phyloP scores from a whole-genome alignment of 2,113 vertebrate species.

The Apistogramma diplotaenia region DNA sequence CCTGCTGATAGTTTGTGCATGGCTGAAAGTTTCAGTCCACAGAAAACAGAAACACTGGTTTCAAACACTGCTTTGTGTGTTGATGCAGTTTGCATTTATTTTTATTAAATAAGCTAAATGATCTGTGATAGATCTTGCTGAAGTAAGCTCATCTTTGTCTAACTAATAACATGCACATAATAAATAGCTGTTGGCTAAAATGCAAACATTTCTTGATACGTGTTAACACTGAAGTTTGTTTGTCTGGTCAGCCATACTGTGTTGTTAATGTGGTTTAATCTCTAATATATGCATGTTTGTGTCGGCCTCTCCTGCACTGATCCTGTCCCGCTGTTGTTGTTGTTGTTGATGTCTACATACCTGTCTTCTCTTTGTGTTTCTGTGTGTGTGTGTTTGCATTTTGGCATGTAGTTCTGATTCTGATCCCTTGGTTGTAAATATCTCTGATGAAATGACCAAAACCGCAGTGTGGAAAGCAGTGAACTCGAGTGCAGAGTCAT shows the following conservation, averaged over 20 bases:
- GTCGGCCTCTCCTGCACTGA: constrained; percentile 29
- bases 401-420: constrained; percentile 81
- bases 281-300: constrained; percentile 34
- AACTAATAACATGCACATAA: constrained; percentile 7
- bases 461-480: constrained; percentile 88
- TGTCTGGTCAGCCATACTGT: constrained; percentile 16
- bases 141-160: not conserved
- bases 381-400: constrained; percentile 49
- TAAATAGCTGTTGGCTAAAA: not conserved
- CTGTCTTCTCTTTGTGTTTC: constrained; percentile 47
- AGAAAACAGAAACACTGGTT: not conserved
- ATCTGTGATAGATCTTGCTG: not conserved
- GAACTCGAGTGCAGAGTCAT: constrained; percentile 82
- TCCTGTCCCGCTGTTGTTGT: not conserved
- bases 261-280: constrained; percentile 6
- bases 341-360: constrained; percentile 19
- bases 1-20: constrained; percentile 44
- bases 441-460: constrained; percentile 94
- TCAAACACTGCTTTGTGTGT: constrained; percentile 16
- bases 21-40: constrained; percentile 19
- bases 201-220: not conserved
- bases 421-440: constrained; percentile 89
- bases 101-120: not conserved
- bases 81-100: constrained; percentile 24
- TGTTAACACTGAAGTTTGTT: not conserved